Base-by-base conservation (phyloP, 2,113 vertebrate species). In the Macrotis lagotis region DNA sequence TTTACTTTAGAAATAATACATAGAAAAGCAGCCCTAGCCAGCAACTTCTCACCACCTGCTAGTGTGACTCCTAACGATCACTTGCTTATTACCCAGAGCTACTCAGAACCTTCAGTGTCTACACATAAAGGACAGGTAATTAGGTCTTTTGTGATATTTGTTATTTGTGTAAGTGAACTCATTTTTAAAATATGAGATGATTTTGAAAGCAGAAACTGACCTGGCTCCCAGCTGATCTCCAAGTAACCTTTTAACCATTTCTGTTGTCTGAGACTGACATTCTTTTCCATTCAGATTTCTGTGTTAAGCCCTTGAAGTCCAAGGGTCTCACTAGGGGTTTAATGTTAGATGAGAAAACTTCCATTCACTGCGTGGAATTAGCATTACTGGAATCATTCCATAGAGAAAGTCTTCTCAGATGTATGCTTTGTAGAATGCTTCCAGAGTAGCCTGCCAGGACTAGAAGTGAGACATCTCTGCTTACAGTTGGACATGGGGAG, bases 11-110 rank as follows among this genome's bases (percentile, higher is more conserved):
- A 98, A 98, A 97, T 98, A 98, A 97, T 95, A 97, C 97, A 96
- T 98, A 98, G 97, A 98, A 98, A 99, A 97, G 98, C 98, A 98
- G 98, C 98, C 97, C 98, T 99, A 98, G 97, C 98, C 97, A 98
- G 98, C 98, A 98, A 97, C 97, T 93, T 97, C 93, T 98, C 98
- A 1, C 98, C 97, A 26, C 98, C 97, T 2, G 97, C 98, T 96
- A 98, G 97, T 98, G 98, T 94, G 98, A 98, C 98, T 98, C 98
- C 98, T 93, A 98, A 98, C 98, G 98, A 98, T 98, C 98, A 96
- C 98, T 98, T 98, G 98, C 97, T 99, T 98, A 97, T 99, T 98
- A 97, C 98, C 98, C 98, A 96, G 97, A 97, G 95, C 98, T 98
- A 98, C 98, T 98, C 97, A 94, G 97, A 98, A 97, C 98, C 97